A percentile compares a stretch with the other conserved stretches of the same genome.
phyloP scores from a whole-genome alignment of 2,797 vertebrate species.

The Sebastes oblongus region DNA sequence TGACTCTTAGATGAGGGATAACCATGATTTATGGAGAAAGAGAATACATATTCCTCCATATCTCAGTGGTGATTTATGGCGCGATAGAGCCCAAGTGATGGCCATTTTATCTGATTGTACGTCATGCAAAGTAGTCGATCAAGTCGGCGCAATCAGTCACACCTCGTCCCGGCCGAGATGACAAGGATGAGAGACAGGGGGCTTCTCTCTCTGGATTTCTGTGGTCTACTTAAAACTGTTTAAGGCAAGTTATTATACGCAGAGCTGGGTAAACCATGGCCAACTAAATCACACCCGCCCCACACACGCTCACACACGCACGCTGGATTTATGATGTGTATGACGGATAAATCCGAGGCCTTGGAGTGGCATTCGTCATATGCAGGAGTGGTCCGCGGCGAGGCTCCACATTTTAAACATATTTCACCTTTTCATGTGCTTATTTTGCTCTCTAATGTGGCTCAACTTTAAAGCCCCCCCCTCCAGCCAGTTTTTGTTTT shows the following conservation, averaged over 20 bases:
- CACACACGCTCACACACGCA: neutral
- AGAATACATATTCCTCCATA: conserved; percentile 79
- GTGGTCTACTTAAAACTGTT: conserved; percentile 56
- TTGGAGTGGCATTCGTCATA: conserved; percentile 49
- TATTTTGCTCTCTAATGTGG: neutral
- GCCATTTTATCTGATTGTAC: conserved; percentile 81
- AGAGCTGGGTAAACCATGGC: conserved; percentile 51
- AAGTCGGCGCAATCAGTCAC: conserved; percentile 74
- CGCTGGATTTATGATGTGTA: conserved; percentile 56
- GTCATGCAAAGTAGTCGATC: conserved; percentile 83
- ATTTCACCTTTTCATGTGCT: conserved; percentile 19
- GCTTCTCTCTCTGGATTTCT: conserved; percentile 44
- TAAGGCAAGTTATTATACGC: conserved; percentile 65
- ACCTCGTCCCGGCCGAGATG: conserved; percentile 48
- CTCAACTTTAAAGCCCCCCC: neutral
- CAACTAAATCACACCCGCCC: conserved; percentile 63
- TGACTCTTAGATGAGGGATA: conserved; percentile 82
- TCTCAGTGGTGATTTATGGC: conserved; percentile 80
- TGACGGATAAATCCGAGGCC: conserved; percentile 38
- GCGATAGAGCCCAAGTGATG: conserved; percentile 74
- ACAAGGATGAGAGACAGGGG: conserved; percentile 61
- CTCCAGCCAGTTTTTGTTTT: no score
- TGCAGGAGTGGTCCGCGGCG: neutral
- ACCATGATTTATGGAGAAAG: conserved; percentile 81
- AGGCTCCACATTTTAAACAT: conserved; percentile 13